Conservation (phyloP, 1,140 invertebrate genomes). For the Chrysopa pallens region DNA sequence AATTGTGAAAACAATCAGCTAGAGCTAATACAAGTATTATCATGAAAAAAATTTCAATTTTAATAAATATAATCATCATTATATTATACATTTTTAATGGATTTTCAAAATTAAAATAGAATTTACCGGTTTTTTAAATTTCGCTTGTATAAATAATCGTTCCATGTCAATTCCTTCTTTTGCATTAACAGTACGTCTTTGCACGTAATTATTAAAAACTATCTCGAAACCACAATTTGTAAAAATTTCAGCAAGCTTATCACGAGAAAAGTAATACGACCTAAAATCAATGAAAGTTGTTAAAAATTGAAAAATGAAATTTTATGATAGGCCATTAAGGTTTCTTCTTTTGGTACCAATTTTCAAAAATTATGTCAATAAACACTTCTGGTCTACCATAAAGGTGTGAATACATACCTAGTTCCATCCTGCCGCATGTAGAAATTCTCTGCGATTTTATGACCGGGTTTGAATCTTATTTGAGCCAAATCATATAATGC, state of each 20-base stretch:
- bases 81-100: background rate
- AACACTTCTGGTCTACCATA: slow-evolving; percentile 1
- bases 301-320: too few species aligned
- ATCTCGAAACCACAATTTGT: slow-evolving; percentile 47
- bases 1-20: slow-evolving; percentile 4
- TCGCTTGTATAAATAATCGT: slow-evolving; percentile 81
- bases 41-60: slow-evolving; percentile 1
- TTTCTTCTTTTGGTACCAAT: slow-evolving; percentile 1
- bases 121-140: slow-evolving; percentile 45
- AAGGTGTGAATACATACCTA: slow-evolving; percentile 33
- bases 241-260: slow-evolving; percentile 45
- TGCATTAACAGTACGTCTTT: slow-evolving; percentile 72
- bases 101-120: background rate
- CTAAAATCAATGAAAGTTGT: slow-evolving; percentile 27
- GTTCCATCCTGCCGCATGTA: slow-evolving; percentile 97
- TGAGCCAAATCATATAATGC: slow-evolving; percentile 97
- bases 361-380: slow-evolving; percentile 1
- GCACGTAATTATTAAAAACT: slow-evolving; percentile 51
- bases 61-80: background rate
- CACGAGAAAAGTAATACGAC: slow-evolving; percentile 62
- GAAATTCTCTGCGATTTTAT: slow-evolving; percentile 87
- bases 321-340: too few species aligned
- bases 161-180: slow-evolving; percentile 83
- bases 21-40: slow-evolving; percentile 4
- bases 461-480: slow-evolving; percentile 77